phyloP scores from a whole-genome alignment of 2,113 vertebrate genomes.

The Prionailurus viverrinus region DNA sequence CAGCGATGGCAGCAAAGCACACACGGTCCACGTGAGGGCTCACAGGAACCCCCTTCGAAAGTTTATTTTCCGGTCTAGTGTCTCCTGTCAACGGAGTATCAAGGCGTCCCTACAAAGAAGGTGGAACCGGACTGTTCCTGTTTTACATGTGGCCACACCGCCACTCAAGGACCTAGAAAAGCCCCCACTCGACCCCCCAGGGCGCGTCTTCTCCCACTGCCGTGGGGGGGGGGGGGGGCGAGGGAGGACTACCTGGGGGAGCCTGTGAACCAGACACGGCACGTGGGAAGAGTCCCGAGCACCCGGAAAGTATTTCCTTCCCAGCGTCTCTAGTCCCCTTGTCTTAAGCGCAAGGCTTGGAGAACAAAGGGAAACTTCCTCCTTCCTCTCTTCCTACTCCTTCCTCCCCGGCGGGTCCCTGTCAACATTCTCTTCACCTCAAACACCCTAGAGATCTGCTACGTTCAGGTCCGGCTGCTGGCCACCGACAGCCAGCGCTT shows the following conservation, averaged over 20 bases:
- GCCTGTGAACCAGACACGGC: neutral
- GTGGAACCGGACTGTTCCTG: too few species aligned
- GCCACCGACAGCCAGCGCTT: neutral
- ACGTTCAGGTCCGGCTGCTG: rapidly evolving
- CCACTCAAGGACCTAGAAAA: neutral
- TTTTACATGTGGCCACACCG: neutral
- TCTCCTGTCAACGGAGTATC: neutral
- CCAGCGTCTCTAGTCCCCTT: neutral
- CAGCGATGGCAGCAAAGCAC: too few species aligned
- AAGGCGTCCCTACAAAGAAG: neutral
- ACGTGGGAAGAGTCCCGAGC: neutral
- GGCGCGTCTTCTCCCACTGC: too few species aligned
- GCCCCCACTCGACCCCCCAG: too few species aligned
- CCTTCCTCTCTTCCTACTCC: too few species aligned
- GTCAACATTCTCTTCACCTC: neutral
- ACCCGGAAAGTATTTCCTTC: neutral
- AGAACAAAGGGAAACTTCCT: neutral
- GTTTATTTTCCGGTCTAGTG: neutral
- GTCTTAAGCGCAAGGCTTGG: neutral
- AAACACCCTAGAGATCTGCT: rapidly evolving
- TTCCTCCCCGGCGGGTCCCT: neutral
- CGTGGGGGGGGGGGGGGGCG: neutral
- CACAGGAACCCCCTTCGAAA: neutral
- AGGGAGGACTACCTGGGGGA: neutral
- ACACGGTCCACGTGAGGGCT: too few species aligned